Evolutionary conservation across 2,797 vertebrate genomes (phyloP), one percentile per base, ranked within the genome.

Genomic region (Heliangelus exortis): DNA sequence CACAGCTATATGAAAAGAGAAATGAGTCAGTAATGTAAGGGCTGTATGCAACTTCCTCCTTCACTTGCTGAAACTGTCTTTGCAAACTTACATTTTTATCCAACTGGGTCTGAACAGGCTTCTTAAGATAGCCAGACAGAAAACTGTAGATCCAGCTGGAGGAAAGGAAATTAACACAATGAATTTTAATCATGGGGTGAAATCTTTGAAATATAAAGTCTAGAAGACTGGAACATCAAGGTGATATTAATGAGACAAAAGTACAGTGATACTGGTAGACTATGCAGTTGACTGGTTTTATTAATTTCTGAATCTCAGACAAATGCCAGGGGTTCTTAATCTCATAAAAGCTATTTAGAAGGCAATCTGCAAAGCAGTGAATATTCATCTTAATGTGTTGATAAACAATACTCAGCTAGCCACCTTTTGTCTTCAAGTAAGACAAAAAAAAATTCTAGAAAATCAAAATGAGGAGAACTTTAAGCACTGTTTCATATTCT

Each of bases 131-230:
- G 75, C 93, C 95, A 79, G 95, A 69, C 1, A 98, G 96, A 57
- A 97, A 93, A 50, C 91, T 96, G 83, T 97, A 97, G 67, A 97
- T 93, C 84, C 95, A 96, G 75, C 97, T 98, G 84, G 41, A 91
- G 50, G 33, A 78, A 95, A 89, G 55, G 12, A 91, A 68, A 51
- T 21, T 1, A 61, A 79, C 62, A 78, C 7, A 66, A 47, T 39
- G 23, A 47, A 29, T 78, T 89, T 63, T 39, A 63, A 90, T 10
- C 21, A 47, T 5, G 8, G 22, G 57, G 7, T 43, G 33, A 81
- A 63, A 57, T 65, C 2, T 50, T 68, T 68, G 47, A 87, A 93
- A 74, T 21, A 18, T 15, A 53, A 77, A 76, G 63, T 73, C 45
- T 65, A 31, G 3, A 51, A 84, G 72, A 62, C 4, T 34, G 39